Evolutionary conservation across 1,140 invertebrate genomes (phyloP).

Genomic region (Papilio aristodemus): DNA sequence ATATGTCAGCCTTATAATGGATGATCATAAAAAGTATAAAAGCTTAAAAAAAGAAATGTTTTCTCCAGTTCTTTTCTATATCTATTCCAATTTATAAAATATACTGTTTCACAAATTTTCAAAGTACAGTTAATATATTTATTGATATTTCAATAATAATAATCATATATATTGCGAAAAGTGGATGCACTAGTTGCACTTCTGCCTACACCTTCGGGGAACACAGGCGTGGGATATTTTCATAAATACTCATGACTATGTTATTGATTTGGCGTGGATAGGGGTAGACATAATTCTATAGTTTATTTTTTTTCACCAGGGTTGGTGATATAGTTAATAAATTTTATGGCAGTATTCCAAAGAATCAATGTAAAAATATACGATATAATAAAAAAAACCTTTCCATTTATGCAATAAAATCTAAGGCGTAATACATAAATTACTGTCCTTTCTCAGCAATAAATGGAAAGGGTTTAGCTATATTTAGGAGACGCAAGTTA

Average conservation of each 20-base stretch:
- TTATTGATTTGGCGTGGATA: too few relatives aligned
- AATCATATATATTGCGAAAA: too few relatives aligned
- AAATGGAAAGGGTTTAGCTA: conserved; percentile 71
- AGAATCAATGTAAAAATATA: conserved; percentile 51
- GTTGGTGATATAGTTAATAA: neutral
- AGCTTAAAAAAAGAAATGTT: neutral
- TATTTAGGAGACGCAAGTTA: conserved; percentile 48
- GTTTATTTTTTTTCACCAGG: neutral
- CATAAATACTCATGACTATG: too few relatives aligned
- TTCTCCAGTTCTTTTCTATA: neutral
- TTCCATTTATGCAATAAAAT: conserved; percentile 66
- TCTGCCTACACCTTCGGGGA: too few relatives aligned
- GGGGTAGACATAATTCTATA: neutral
- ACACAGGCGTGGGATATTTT: too few relatives aligned
- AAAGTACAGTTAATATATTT: too few relatives aligned
- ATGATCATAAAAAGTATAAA: conserved; percentile 39
- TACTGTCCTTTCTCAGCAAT: conserved; percentile 66
- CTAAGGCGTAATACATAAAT: conserved; percentile 72
- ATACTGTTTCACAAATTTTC: too few relatives aligned
- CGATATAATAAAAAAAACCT: conserved; percentile 50
- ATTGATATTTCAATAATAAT: too few relatives aligned
- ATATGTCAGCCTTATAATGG: neutral
- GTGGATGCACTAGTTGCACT: too few relatives aligned
- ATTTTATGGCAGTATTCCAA: neutral
- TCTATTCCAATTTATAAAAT: neutral